Evolutionary conservation across 2,888 invertebrate genomes (phyloP), one percentile per base, ranked within the genome.

Genomic region (Drosophila quinaria): DNA sequence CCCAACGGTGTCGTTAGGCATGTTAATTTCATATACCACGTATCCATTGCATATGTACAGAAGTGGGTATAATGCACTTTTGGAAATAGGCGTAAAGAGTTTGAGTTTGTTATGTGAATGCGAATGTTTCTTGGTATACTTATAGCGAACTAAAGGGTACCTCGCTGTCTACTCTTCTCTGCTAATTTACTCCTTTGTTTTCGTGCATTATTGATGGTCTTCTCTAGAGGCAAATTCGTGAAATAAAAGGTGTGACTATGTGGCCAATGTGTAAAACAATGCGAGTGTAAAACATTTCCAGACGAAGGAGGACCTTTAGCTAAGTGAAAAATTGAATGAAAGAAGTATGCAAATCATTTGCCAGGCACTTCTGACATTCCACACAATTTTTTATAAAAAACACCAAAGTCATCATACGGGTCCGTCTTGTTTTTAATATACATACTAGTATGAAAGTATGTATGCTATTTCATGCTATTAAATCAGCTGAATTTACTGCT

Each of bases 281-380:
- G 39, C 22, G 54, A 49, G 29, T 46, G 37, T 44, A 13, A 46
- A 56, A 25, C 50, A 50, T 68, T 65, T 62, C 9, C n/a, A 25
- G 42, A 17, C 63, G 9, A 11, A 42, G 15, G 25, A 52, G 37
- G 54, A 70, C 54, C 52, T 60, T 60, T n/a, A 17, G 31, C 51
- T 47, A 47, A 69, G 37, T 56, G 33, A 55, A 66, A 65, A 66
- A 47, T 50, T 44, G 49, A 60, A 42, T 39, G 44, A 62, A 54
- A 44, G 35, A 66, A 80, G 75, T 64, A 89, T 84, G 87, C 78
- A 87, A 84, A 89, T 89, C 74, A 74, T 60, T 63, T 42, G 44
- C 56, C 60, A 67, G 39, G 55, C 78, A 67, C 65, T 70, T 63
- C 41, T 52, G 51, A 51, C 65, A 64, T 59, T 77, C 41, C 44